A percentile compares a stretch with the other conserved stretches of the same genome.
Conservation (phyloP, 2,888 invertebrate species). For the Aleiodes testaceus region DNA sequence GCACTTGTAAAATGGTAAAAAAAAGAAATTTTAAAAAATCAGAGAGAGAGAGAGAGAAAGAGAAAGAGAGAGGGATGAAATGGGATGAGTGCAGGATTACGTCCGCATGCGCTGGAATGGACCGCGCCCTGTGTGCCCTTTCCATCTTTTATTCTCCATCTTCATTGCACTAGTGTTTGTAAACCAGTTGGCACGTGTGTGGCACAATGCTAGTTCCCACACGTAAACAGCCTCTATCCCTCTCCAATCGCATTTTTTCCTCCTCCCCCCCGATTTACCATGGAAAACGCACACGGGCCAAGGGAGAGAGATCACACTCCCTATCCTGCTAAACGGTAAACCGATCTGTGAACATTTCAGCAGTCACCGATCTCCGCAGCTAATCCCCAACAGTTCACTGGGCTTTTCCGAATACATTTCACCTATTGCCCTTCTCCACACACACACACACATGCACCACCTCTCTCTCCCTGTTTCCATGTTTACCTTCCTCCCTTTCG, state of each 20-base stretch:
- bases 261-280: conserved; percentile 60
- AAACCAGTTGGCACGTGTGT: conserved; percentile 74
- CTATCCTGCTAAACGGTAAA: conserved; percentile 72
- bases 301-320: conserved; percentile 67
- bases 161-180: conserved; percentile 28
- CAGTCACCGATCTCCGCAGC: conserved; percentile 72
- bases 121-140: conserved; percentile 66
- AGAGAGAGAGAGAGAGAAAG: background rate
- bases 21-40: background rate
- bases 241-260: conserved; percentile 10
- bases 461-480: conserved; percentile 31
- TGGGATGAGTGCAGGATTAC: conserved; percentile 55
- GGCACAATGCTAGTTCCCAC: conserved; percentile 77
- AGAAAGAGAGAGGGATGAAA: conserved; percentile 8
- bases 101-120: conserved; percentile 69
- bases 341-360: conserved; percentile 73
- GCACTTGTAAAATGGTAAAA: conserved; percentile 11
- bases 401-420: conserved; percentile 64
- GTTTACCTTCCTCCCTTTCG: conserved; percentile 34
- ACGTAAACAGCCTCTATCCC: conserved; percentile 53
- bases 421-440: conserved; percentile 48
- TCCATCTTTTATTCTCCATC: conserved; percentile 49
- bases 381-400: conserved; percentile 67
- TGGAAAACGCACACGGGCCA: conserved; percentile 55
- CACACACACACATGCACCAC: conserved; percentile 26